phyloP scores from a whole-genome alignment of 2,797 vertebrate species.

The Amblyopsis hoosieri region DNA sequence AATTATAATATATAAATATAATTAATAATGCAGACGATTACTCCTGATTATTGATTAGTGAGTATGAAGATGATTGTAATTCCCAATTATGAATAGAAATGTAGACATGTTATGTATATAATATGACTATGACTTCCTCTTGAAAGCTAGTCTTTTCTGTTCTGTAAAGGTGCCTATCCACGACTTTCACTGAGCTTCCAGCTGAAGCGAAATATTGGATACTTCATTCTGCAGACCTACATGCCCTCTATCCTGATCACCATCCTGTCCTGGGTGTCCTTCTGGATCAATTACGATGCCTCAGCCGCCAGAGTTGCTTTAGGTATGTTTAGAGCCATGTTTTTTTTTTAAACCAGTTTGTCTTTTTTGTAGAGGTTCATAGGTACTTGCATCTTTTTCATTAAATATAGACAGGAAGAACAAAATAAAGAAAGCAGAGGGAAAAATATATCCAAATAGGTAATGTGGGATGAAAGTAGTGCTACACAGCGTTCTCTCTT shows the following conservation, averaged over 20 bases:
- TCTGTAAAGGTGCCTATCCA: slow-evolving; percentile 88
- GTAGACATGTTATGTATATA: slow-evolving; percentile 19
- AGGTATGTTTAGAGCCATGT: slow-evolving; percentile 78
- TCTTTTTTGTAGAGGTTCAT: neutral
- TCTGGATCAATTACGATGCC: slow-evolving; percentile 99
- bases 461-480: too few relatives aligned
- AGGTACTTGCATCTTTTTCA: slow-evolving; percentile 19
- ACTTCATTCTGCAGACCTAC: slow-evolving; percentile 99
- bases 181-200: slow-evolving; percentile 97
- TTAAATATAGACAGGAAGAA: too few relatives aligned
- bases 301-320: slow-evolving; percentile 98
- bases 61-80: too few relatives aligned
- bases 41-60: too few relatives aligned
- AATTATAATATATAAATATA: too few relatives aligned
- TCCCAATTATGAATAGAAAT: too few relatives aligned
- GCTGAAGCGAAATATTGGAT: slow-evolving; percentile 97
- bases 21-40: too few relatives aligned
- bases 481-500: too few relatives aligned
- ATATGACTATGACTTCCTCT: slow-evolving; percentile 31
- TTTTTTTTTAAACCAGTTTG: too few relatives aligned
- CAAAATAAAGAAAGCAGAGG: too few relatives aligned
- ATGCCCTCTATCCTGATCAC: slow-evolving; percentile 99
- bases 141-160: slow-evolving; percentile 3
- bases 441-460: too few relatives aligned
- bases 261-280: slow-evolving; percentile 98